Base-by-base conservation (phyloP, 2,888 invertebrate genomes). In the Cerceris ruficornis region DNA sequence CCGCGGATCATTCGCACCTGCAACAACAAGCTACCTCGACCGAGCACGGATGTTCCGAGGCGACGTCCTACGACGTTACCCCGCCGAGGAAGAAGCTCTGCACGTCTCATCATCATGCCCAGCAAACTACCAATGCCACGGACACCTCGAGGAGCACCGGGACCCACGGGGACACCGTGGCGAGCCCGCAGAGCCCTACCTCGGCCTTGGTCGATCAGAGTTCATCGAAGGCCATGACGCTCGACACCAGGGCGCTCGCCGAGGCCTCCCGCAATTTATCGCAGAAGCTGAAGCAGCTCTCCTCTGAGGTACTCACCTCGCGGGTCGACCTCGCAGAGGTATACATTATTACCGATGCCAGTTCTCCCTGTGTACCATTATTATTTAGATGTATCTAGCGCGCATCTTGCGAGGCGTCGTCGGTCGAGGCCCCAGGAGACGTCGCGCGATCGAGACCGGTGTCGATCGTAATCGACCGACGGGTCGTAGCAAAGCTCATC, bases 191-290 rank as follows among this genome's bases (percentile, higher is more conserved):
- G 46, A 88, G 85, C 60, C 81, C 90, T 4, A 83, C 82, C 7
- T 85, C 92, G 92, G 15, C 92, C 91, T 2, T 93, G 92, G 55
- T 88, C 92, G 86, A 92, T 88, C 74, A 87, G 82, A 42, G 83
- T 73, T 14, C 74, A 28, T 28, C 4, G 14, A 79, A 87, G 69
- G 81, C 87, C 7, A 94, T 94, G 42, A 91, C 93, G 9, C 89
- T 94, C 71, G 96, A 96, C 89, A 96, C 96, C 15, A 94, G 95
- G 88, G 96, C 96, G 64, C 94, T 98, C 58, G 96, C 97, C 81
- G 98, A 98, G 92, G 98, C 98, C 11, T 97, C 98, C 28, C 95
- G 98, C 87, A 98, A 98, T 93, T 94, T 98, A 83, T 98, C 98
- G 70, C 98, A 98, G 92, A 98, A 98, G 69, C 93, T 98, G 73